Conservation (phyloP, 2,888 invertebrate species). For the Endotricha flammealis region DNA sequence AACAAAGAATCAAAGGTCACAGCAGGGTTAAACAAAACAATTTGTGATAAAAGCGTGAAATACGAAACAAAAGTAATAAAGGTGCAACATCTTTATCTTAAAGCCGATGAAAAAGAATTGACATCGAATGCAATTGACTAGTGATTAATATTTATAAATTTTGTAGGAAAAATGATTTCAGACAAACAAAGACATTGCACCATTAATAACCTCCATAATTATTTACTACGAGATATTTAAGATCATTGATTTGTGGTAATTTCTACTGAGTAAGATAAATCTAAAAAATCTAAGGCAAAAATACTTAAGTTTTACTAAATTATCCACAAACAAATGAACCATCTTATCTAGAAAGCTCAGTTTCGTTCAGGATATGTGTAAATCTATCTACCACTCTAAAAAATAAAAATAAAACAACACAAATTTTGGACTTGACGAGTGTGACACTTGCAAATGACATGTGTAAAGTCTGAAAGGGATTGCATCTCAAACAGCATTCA, state of each 20-base stretch:
- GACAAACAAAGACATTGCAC: constrained; percentile 49
- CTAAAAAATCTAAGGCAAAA: too few relatives aligned
- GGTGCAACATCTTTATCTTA: constrained; percentile 48
- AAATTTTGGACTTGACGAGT: constrained; percentile 22
- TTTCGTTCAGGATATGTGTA: constrained; percentile 68
- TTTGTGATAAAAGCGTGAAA: constrained; percentile 64
- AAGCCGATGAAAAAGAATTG: constrained; percentile 14
- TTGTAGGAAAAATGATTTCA: constrained; percentile 12
- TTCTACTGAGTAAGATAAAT: too few relatives aligned
- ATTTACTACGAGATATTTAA: constrained; percentile 42
- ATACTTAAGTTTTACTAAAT: constrained; percentile 12
- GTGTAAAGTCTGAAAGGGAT: constrained; percentile 25
- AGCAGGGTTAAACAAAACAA: constrained; percentile 71
- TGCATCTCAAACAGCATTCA: constrained; percentile 32
- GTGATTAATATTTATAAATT: not conserved
- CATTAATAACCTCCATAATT: constrained; percentile 52
- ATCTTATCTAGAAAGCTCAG: constrained; percentile 64
- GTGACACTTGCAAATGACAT: constrained; percentile 35
- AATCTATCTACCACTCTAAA: constrained; percentile 50
- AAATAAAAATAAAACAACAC: constrained; percentile 26
- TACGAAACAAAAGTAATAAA: constrained; percentile 36
- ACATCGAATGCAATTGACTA: not conserved
- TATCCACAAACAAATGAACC: constrained; percentile 62
- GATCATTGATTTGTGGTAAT: constrained; percentile 58
- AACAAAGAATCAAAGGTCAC: constrained; percentile 43